These are phyloP conservation scores for Stenopsyche tienmushanensis DNA, from an alignment of 1,140 invertebrate genomes.

Conservation along the genomic window DNA sequence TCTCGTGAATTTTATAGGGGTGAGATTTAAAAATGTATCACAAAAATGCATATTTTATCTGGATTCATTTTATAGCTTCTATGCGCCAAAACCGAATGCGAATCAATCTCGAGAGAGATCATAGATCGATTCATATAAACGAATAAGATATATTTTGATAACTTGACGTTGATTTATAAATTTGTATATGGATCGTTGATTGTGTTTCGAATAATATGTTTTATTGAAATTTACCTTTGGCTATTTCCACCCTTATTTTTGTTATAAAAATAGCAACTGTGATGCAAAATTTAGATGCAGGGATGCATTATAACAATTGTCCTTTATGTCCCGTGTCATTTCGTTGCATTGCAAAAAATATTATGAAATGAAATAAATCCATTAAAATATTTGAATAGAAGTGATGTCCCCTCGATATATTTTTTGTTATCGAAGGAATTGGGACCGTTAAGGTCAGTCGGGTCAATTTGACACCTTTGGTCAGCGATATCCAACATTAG, in stretches of 20 bases:
- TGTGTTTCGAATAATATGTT: background rate
- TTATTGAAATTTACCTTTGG: background rate
- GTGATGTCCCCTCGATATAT: conserved; percentile 15
- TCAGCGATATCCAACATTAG: background rate
- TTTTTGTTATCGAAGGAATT: conserved; percentile 23
- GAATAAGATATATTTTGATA: too few relatives aligned
- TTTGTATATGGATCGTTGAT: background rate
- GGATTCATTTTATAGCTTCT: background rate
- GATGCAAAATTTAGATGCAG: conserved; percentile 7
- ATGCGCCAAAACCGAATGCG: too few relatives aligned
- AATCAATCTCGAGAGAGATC: too few relatives aligned
- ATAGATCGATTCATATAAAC: too few relatives aligned
- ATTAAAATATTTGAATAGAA: conserved; percentile 33
- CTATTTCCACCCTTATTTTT: background rate
- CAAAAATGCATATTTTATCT: background rate
- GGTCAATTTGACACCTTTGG: conserved; percentile 36
- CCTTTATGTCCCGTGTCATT: background rate
- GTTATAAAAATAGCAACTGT: background rate
- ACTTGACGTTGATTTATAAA: background rate
- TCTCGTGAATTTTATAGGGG: too few relatives aligned
- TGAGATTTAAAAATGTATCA: too few relatives aligned
- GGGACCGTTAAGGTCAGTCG: conserved; percentile 32
- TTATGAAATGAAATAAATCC: conserved; percentile 35
- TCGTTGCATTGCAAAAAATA: conserved; percentile 13
- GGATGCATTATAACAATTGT: conserved; percentile 7